Percentiles rank a stretch among this genome's conserved stretches.
Conservation (phyloP, 2,113 vertebrate species). For the Hypomesus transpacificus region DNA sequence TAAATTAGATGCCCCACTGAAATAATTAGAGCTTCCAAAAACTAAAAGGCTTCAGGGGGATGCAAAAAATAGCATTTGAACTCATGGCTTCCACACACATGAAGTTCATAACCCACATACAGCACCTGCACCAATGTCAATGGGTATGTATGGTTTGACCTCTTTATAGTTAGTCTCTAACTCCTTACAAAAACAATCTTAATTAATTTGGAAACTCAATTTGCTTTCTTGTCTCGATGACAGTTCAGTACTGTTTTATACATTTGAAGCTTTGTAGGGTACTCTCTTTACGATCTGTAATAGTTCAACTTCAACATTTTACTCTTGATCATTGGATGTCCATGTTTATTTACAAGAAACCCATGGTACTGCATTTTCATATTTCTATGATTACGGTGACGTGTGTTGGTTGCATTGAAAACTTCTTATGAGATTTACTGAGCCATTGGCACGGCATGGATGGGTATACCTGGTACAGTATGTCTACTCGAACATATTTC, state of each 20-base stretch:
- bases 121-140: constrained; percentile 48
- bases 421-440: too few relatives aligned
- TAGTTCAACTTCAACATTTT: not conserved
- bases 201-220: not conserved
- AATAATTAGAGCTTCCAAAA: constrained; percentile 32
- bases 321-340: not conserved
- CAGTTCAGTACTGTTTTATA: too few relatives aligned
- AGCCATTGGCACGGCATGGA: too few relatives aligned
- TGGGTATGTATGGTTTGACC: constrained; percentile 29
- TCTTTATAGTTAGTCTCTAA: too few relatives aligned
- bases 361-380: not conserved
- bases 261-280: not conserved
- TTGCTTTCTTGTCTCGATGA: not conserved
- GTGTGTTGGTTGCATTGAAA: too few relatives aligned
- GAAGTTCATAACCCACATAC: constrained; percentile 38
- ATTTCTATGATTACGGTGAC: not conserved
- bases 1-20: constrained; percentile 55
- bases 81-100: constrained; percentile 20
- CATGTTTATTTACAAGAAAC: not conserved
- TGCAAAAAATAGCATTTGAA: constrained; percentile 40
- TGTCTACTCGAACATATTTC: not conserved
- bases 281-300: not conserved
- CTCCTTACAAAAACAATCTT: too few relatives aligned
- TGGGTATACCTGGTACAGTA: not conserved
- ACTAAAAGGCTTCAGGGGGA: not conserved